Evolutionary conservation across 2,113 vertebrate genomes (phyloP).

Genomic region (Mirounga angustirostris): DNA sequence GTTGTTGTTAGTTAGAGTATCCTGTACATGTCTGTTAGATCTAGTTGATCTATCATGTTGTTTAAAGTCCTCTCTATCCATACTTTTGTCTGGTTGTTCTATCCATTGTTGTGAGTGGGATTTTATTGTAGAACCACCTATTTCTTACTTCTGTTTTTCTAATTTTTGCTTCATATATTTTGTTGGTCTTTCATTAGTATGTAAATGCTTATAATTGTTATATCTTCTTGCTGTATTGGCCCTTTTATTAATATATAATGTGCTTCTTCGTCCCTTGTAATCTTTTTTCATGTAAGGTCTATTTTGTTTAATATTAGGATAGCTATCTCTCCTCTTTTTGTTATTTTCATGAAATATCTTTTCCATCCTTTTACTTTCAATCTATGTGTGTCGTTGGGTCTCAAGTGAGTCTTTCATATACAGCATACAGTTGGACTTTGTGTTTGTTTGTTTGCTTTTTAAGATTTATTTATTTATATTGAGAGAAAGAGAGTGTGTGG

Average conservation of each 20-base stretch:
- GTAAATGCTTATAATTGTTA: neutral
- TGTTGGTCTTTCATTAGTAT: neutral
- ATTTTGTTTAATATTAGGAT: neutral
- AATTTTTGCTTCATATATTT: neutral
- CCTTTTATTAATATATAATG: neutral
- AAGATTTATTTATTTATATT: neutral
- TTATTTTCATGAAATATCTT: neutral
- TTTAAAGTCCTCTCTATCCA: neutral
- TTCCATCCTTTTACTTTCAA: neutral
- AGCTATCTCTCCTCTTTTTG: neutral
- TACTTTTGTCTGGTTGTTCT: neutral
- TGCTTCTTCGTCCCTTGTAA: neutral
- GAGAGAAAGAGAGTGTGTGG: neutral
- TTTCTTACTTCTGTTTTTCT: neutral
- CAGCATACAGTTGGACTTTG: neutral
- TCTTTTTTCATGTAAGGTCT: neutral
- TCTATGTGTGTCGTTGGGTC: neutral
- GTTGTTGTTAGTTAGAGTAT: neutral
- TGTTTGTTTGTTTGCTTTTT: neutral
- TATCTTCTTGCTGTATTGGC: neutral
- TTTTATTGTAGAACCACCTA: neutral
- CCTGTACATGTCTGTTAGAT: neutral
- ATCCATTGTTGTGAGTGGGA: neutral
- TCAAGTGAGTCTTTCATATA: neutral
- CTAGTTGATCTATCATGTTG: neutral